These are phyloP conservation scores for Distichodus sexfasciatus DNA, from an alignment of 2,797 vertebrate species.

Conservation along the genomic window DNA sequence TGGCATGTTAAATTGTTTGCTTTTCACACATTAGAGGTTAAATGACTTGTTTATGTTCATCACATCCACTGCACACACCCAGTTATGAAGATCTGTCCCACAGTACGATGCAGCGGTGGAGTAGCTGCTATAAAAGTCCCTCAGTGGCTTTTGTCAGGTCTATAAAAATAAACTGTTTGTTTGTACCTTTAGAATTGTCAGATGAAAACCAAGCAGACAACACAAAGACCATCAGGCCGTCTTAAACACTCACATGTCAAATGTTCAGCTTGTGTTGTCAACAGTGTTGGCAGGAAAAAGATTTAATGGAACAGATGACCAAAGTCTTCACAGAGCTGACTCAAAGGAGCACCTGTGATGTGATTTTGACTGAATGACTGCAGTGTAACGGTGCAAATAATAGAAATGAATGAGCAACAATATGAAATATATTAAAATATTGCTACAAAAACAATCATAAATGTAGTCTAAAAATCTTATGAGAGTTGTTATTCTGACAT, in stretches of 20 bases:
- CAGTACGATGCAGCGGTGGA: too few species aligned
- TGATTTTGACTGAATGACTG: neutral
- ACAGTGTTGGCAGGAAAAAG: too few species aligned
- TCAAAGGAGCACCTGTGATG: neutral
- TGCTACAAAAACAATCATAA: too few species aligned
- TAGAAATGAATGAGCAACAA: neutral
- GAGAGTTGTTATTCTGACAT: too few species aligned
- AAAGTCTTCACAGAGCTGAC: neutral
- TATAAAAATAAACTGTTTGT: neutral
- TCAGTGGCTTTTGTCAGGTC: neutral
- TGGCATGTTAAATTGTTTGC: too few species aligned
- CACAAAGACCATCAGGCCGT: neutral
- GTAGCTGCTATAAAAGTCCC: neutral
- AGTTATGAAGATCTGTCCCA: too few species aligned
- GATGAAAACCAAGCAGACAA: neutral
- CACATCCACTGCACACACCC: too few species aligned
- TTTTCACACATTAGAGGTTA: too few species aligned
- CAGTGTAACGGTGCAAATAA: neutral
- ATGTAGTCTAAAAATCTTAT: too few species aligned
- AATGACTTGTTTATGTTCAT: too few species aligned
- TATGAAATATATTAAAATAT: too few species aligned
- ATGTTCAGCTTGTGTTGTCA: neutral
- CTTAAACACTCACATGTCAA: neutral
- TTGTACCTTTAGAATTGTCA: neutral
- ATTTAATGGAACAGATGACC: neutral